Evolutionary conservation across 2,888 invertebrate species (phyloP).

Genomic region (Venustoraphidia nigricollis): DNA sequence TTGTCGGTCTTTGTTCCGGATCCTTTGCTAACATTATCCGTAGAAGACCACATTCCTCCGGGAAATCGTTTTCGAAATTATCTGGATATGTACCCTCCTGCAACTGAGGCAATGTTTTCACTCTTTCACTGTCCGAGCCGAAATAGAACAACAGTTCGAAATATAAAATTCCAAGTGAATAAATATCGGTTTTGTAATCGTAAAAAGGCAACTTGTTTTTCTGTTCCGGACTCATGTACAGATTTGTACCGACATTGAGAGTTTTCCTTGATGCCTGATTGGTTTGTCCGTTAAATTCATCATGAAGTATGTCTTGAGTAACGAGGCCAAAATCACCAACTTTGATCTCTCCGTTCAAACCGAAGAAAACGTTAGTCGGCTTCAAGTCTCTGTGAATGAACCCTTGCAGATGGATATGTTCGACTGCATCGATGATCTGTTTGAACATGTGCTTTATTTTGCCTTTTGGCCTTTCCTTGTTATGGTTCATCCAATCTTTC

Average conservation of each 20-base stretch:
- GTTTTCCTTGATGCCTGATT: no score
- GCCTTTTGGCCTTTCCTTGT: constrained; percentile 31
- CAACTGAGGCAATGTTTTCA: constrained; percentile 46
- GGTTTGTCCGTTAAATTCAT: no score
- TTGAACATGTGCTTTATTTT: constrained; percentile 57
- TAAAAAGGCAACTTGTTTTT: constrained; percentile 49
- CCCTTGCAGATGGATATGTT: constrained; percentile 85
- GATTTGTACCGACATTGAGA: constrained; percentile 54
- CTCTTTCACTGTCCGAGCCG: constrained; percentile 79
- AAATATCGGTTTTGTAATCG: constrained; percentile 88
- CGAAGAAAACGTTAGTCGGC: constrained; percentile 89
- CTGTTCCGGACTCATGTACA: constrained; percentile 99
- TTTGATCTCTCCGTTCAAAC: constrained; percentile 78
- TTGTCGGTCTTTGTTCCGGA: constrained; percentile 60
- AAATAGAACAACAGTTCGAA: constrained; percentile 87
- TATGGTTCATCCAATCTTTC: constrained; percentile 72
- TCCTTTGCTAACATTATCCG: constrained; percentile 60
- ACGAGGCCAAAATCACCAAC: constrained; percentile 97
- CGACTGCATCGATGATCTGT: constrained; percentile 88
- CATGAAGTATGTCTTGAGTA: constrained; percentile 29
- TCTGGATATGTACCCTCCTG: constrained; percentile 52
- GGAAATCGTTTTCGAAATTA: constrained; percentile 45
- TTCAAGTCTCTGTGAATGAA: constrained; percentile 94
- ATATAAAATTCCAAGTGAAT: constrained; percentile 83
- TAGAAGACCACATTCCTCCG: constrained; percentile 58